These are phyloP conservation scores for Philereme vetulata DNA, from an alignment of 2,888 invertebrate species.

Conservation along the genomic window DNA sequence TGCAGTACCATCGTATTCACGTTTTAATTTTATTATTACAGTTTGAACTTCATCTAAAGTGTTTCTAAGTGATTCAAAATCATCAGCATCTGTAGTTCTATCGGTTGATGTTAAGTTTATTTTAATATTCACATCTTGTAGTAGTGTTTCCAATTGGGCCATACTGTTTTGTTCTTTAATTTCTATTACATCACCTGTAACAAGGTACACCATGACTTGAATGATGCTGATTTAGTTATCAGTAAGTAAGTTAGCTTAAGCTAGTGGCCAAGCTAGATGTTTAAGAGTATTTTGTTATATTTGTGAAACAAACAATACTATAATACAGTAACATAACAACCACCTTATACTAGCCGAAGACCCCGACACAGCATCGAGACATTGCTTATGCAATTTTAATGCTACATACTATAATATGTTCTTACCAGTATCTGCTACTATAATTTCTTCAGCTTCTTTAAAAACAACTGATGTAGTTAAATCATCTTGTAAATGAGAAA, in stretches of 20 bases:
- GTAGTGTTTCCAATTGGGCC: conserved; percentile 55
- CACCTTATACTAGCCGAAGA: no score
- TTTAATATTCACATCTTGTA: conserved; percentile 63
- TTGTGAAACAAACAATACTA: no score
- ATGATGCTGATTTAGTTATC: conserved; percentile 10
- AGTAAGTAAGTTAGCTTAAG: neutral
- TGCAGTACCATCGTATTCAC: conserved; percentile 62
- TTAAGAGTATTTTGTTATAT: no score
- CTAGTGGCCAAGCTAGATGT: neutral
- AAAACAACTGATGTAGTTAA: conserved; percentile 41
- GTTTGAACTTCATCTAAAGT: conserved; percentile 76
- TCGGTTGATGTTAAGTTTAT: conserved; percentile 48
- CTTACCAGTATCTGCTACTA: conserved; percentile 33
- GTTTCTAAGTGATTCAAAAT: conserved; percentile 60
- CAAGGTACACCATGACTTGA: no score
- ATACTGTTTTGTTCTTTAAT: conserved; percentile 50
- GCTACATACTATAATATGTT: neutral
- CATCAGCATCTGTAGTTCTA: conserved; percentile 43
- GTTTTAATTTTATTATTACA: conserved; percentile 73
- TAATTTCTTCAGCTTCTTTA: conserved; percentile 29
- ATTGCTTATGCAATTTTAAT: no score
- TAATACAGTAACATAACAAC: no score
- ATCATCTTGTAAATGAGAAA: conserved; percentile 56
- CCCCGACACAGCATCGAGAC: no score
- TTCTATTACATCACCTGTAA: conserved; percentile 43